A percentile compares a stretch with the other conserved stretches of the same genome.
Evolutionary conservation across 2,797 vertebrate species (phyloP).

Genomic region (Protosalanx chinensis): DNA sequence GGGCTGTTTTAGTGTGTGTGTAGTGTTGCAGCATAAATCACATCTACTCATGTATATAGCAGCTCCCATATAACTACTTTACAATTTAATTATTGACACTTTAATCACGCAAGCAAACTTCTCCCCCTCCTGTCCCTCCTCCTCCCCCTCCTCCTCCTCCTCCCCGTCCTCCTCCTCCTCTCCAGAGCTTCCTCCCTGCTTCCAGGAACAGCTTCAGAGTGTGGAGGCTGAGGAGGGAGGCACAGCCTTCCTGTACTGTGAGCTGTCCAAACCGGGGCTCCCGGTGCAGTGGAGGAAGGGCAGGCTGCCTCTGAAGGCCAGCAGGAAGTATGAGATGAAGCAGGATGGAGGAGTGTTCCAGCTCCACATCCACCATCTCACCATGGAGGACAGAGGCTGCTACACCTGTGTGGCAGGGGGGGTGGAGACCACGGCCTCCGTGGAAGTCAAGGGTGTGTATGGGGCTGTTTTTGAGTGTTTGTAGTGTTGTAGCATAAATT

Average conservation of each 20-base stretch:
- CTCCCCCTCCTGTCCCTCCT: not conserved
- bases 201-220: constrained; percentile 76
- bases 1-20: not conserved
- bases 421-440: constrained; percentile 55
- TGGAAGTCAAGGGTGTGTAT: constrained; percentile 65
- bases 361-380: constrained; percentile 80
- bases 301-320: constrained; percentile 67
- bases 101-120: not conserved
- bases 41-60: no score
- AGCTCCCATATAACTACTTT: no score
- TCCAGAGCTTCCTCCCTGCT: constrained; percentile 76
- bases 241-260: constrained; percentile 73
- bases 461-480: not conserved
- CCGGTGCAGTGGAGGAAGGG: constrained; percentile 81
- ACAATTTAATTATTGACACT: not conserved
- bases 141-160: no score
- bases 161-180: not conserved
- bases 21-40: not conserved
- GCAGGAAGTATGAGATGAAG: constrained; percentile 76
- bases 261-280: constrained; percentile 74
- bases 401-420: constrained; percentile 76
- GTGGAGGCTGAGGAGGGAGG: constrained; percentile 77
- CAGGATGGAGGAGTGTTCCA: constrained; percentile 73
- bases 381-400: constrained; percentile 78
- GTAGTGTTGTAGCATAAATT: not conserved